Percentiles rank a stretch among this genome's conserved stretches.
Conservation (phyloP, 2,797 vertebrate genomes). For the Liparis tanakae region DNA sequence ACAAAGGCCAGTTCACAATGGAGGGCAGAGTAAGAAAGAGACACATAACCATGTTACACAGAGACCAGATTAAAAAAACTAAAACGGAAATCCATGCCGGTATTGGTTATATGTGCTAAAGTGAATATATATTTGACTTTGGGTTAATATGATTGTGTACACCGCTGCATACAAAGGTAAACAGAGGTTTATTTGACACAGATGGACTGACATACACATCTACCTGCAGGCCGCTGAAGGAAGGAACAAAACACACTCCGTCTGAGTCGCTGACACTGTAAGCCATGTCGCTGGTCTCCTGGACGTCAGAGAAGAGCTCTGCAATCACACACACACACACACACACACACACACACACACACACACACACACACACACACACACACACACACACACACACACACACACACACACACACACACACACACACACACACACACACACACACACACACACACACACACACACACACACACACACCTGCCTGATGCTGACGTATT, state of each 20-base stretch:
- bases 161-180: neutral
- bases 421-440: no score
- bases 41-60: conserved; percentile 58
- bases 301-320: conserved; percentile 91
- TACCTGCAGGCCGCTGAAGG: conserved; percentile 95
- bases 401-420: neutral
- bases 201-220: conserved; percentile 3
- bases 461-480: neutral
- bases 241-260: conserved; percentile 96
- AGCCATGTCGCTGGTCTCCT: conserved; percentile 90
- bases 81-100: conserved; percentile 14
- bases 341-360: neutral
- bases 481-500: neutral
- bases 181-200: neutral
- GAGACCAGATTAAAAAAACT: conserved; percentile 13
- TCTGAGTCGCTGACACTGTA: conserved; percentile 87
- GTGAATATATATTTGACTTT: neutral
- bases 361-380: neutral
- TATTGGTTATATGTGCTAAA: neutral
- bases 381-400: neutral
- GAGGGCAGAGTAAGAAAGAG: conserved; percentile 63
- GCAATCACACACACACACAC: conserved; percentile 33
- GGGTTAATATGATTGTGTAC: neutral
- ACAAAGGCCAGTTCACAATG: conserved; percentile 62
- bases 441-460: no score